These are phyloP conservation scores for Argyrosomus regius DNA, from an alignment of 2,797 vertebrate species.

Conservation along the genomic window DNA sequence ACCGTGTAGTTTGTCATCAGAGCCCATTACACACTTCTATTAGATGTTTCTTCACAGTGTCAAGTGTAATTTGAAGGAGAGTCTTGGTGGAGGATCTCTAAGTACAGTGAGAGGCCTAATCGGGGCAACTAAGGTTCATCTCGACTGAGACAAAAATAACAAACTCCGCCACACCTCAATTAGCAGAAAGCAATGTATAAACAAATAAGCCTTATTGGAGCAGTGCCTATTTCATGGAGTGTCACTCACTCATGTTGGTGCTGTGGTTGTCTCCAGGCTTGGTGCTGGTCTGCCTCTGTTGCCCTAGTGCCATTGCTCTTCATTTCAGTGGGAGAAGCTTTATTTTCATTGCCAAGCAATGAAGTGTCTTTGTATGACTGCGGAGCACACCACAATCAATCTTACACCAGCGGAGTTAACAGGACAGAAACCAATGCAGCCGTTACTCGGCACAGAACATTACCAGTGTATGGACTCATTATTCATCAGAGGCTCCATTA, in stretches of 20 bases:
- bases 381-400: constrained; percentile 80
- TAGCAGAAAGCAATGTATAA: constrained; percentile 81
- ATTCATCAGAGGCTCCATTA: constrained; percentile 87
- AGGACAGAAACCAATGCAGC: constrained; percentile 87
- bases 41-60: constrained; percentile 99
- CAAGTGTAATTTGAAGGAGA: constrained; percentile 99
- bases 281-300: constrained; percentile 57
- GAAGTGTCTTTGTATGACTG: constrained; percentile 85
- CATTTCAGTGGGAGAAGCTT: constrained; percentile 79
- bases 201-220: constrained; percentile 81
- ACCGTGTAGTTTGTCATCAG: constrained; percentile 99
- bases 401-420: constrained; percentile 84
- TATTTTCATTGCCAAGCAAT: constrained; percentile 85
- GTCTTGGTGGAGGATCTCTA: constrained; percentile 86
- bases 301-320: constrained; percentile 78
- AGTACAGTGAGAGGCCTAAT: constrained; percentile 89
- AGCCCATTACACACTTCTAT: constrained; percentile 99
- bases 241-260: constrained; percentile 79
- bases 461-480: constrained; percentile 87
- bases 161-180: constrained; percentile 81
- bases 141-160: constrained; percentile 74
- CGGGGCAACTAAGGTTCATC: constrained; percentile 74
- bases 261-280: constrained; percentile 63
- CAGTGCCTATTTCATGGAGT: constrained; percentile 78
- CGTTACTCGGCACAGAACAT: constrained; percentile 86